Evolutionary conservation across 2,113 vertebrate species (phyloP).

Genomic region (Pelvicachromis taeniatus): DNA sequence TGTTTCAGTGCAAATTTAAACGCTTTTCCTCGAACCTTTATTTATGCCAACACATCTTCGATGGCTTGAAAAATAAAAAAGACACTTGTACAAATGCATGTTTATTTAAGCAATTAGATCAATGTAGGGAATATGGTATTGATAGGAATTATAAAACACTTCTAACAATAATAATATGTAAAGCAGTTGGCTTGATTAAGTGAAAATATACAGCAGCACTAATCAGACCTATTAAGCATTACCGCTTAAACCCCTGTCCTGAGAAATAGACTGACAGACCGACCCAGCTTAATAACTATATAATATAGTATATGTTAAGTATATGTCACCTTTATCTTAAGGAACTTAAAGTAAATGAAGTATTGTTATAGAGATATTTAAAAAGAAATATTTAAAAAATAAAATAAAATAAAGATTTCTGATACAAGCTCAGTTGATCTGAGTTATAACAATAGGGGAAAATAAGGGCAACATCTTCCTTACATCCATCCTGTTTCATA

Average conservation of each 20-base stretch:
- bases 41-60: neutral
- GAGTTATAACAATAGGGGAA: neutral
- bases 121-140: neutral
- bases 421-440: neutral
- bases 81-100: neutral
- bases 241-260: neutral
- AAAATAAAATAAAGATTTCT: neutral
- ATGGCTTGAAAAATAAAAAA: neutral
- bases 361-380: neutral
- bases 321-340: neutral
- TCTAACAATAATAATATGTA: neutral
- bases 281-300: neutral
- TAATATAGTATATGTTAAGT: neutral
- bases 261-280: neutral
- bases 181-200: neutral
- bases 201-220: neutral
- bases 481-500: neutral
- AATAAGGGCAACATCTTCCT: neutral
- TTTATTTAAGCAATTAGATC: neutral
- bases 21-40: neutral
- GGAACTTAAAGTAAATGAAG: neutral
- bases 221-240: neutral
- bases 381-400: neutral
- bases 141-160: neutral
- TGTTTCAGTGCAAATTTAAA: neutral